Evolutionary conservation across 2,113 vertebrate species (phyloP), one percentile per base, ranked within the genome.

Genomic region (Catharus fuscescens): DNA sequence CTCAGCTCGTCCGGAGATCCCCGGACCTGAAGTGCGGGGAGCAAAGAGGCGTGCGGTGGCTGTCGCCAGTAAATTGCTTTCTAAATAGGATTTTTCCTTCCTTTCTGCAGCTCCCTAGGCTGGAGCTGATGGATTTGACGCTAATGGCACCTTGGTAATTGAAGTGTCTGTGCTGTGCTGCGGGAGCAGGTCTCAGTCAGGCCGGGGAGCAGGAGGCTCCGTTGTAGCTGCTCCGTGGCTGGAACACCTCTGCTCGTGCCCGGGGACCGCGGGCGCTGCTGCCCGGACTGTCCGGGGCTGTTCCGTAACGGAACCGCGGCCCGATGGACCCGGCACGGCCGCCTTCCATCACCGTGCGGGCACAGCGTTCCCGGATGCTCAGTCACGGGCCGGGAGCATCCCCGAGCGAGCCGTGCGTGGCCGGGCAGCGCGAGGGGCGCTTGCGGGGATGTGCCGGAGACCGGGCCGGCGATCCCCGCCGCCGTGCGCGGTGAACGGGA

Each of bases 341-440:
- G 4, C 26, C 8, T 18, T 5, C 25, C 32, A 1, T 54, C 2
- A 2, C 62, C 6, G 1, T 24, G 66, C 48, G 3, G 42, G 7
- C 18, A 0, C 25, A 2, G 56, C 21, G 4, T 74, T 62, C 45
- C 38, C 56, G 8, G 64, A 1, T 34, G 32, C 47, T 50, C 12
- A 19, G 0, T 14, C 10, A 0, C 72, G 2, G 69, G n/a, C 56
- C 24, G 0, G 3, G 26, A 60, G 31, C 7, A 2, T 20, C 31
- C 26, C 8, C 3, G 11, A 42, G 42, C 50, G 2, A 61, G 67
- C 66, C 3, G 5, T 11, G 36, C 21, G 8, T 31, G 66, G 36
- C 64, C 54, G 3, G 24, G 50, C 29, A 59, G 34, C 5, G 7
- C 18, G 48, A 56, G 31, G 7, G 21, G 72, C 48, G 52, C 10